Base-by-base conservation (phyloP, 2,797 vertebrate species). In the Synanceia verrucosa region DNA sequence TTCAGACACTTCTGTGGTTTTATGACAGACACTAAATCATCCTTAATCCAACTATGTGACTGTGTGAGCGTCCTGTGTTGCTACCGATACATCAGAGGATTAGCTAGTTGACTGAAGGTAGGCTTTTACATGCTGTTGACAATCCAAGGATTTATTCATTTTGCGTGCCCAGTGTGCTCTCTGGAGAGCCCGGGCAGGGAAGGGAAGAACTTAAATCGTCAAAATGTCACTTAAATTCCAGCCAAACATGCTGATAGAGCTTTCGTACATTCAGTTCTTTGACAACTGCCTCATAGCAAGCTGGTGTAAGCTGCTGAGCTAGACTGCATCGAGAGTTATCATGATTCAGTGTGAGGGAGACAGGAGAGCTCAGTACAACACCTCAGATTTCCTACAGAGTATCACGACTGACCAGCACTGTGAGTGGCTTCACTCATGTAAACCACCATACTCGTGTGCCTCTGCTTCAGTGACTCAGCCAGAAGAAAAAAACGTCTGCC, bases 221-320 rank as follows among this genome's bases (percentile, higher is more conserved):
- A 85, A 82, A 87, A 88, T 81, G 86, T 84, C 89, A 89, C 81
- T 84, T 78, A 70, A 84, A 85, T 76, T 89, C 66, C 41, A 66
- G 72, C 56, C 60, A 83, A 91, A 89, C 83, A 69, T 73, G 76
- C 88, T 80, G 82, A 89, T 74, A 24, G 79, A 70, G 88, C 78
- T 79, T 87, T 86, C 89, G 76, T 77, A 77, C 70, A 48, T 82
- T 79, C 66, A 77, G 82, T 85, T 78, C 50, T 82, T 73, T 46
- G 10, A 86, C 77, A 79, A 84, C 80, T 56, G 78, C 79, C 80
- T 83, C 77, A 69, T 76, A 65, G 65, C 41, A 39, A 76, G 76
- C 58, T 83, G 77, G 70, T 85, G 81, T 77, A 88, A 87, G 85
- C 78, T 83, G 82, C 79, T 84, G 88, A 88, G 84, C 69, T 81